These are phyloP conservation scores for Falco columbarius DNA, from an alignment of 2,797 vertebrate species.

Conservation along the genomic window DNA sequence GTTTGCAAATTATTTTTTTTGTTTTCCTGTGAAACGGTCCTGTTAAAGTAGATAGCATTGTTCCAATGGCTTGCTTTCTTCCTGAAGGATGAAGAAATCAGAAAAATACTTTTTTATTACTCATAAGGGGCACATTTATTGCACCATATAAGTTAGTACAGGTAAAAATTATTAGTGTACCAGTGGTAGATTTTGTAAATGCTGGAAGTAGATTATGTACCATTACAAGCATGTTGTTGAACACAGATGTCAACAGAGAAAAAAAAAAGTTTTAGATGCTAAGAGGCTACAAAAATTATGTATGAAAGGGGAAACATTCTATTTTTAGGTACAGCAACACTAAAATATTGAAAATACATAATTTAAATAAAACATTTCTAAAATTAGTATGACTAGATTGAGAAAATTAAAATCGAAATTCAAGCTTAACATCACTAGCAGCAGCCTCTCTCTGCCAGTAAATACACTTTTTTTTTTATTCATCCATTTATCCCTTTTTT, in stretches of 20 bases:
- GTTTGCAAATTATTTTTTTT: neutral
- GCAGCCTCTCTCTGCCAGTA: neutral
- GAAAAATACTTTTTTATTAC: neutral
- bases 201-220: neutral
- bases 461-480: neutral
- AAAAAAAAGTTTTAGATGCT: neutral
- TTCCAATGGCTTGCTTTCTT: neutral
- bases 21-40: neutral
- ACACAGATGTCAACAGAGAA: neutral
- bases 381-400: neutral
- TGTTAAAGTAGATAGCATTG: neutral
- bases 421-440: neutral
- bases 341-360: neutral
- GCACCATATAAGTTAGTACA: accelerated
- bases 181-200: neutral
- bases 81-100: neutral
- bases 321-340: neutral
- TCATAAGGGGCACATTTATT: neutral
- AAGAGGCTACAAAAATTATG: neutral
- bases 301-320: neutral
- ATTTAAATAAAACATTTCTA: neutral
- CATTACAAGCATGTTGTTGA: neutral
- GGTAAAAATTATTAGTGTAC: neutral
- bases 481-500: neutral
- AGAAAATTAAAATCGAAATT: neutral